Conservation (phyloP, 1,140 invertebrate genomes). For the Drosophila neocordata region DNA sequence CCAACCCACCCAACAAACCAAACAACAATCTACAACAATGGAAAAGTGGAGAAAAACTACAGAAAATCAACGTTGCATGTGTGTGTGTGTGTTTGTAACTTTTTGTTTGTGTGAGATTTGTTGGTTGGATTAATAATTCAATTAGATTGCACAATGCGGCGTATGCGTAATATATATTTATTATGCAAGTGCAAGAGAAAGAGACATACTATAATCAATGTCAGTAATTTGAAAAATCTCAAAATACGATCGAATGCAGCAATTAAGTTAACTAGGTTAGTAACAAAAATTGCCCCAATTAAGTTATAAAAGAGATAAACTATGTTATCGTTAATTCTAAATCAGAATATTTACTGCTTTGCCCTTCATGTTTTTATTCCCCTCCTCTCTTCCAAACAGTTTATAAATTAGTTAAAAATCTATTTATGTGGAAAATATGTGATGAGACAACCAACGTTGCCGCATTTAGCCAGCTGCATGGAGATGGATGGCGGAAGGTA, state of each 20-base stretch:
- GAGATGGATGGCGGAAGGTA: not conserved
- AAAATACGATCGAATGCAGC: not conserved
- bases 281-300: slow-evolving; percentile 43
- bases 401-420: slow-evolving; percentile 65
- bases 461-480: slow-evolving; percentile 12
- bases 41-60: not conserved
- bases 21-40: slow-evolving; percentile 49
- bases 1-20: not conserved
- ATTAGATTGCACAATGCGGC: slow-evolving; percentile 66
- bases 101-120: slow-evolving; percentile 37
- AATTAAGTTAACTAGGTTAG: slow-evolving; percentile 33
- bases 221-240: not conserved
- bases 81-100: slow-evolving; percentile 16
- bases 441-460: slow-evolving; percentile 24
- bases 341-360: slow-evolving; percentile 14
- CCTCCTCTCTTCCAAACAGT: not conserved
- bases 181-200: slow-evolving; percentile 46
- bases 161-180: slow-evolving; percentile 56
- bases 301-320: slow-evolving; percentile 31
- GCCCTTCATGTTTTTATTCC: not conserved
- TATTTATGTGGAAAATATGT: slow-evolving; percentile 63
- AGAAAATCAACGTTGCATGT: not conserved
- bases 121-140: slow-evolving; percentile 73
- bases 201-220: slow-evolving; percentile 37
- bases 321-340: slow-evolving; percentile 27